Percentiles rank a stretch among this genome's conserved stretches.
Evolutionary conservation across 2,113 vertebrate genomes (phyloP).

Genomic region (Hucho hucho): DNA sequence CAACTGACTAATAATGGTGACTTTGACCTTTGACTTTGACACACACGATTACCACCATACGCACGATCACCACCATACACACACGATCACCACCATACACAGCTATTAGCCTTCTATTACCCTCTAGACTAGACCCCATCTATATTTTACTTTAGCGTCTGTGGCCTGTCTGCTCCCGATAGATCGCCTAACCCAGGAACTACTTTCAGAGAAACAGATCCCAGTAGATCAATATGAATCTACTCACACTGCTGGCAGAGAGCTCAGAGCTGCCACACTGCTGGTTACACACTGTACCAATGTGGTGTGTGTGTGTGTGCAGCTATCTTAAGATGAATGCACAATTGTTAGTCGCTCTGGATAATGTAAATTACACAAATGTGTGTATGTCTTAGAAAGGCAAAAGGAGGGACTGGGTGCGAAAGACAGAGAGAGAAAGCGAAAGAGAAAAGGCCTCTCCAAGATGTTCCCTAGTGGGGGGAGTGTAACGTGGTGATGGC

Average conservation of each 20-base stretch:
- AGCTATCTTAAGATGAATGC: too few relatives aligned
- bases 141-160: background rate
- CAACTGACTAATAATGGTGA: too few relatives aligned
- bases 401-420: background rate
- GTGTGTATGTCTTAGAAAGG: too few relatives aligned
- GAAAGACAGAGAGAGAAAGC: too few relatives aligned
- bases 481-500: conserved; percentile 43
- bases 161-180: background rate
- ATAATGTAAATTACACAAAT: too few relatives aligned
- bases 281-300: background rate
- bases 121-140: too few relatives aligned
- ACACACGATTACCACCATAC: too few relatives aligned
- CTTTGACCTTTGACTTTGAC: too few relatives aligned
- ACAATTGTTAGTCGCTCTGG: too few relatives aligned
- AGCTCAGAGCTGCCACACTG: background rate
- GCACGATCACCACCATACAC: too few relatives aligned
- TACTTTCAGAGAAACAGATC: background rate
- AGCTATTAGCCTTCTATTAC: too few relatives aligned
- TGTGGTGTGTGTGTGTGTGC: background rate
- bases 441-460: background rate
- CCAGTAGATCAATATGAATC: conserved; percentile 1
- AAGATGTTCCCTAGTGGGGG: conserved; percentile 33
- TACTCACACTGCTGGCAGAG: background rate
- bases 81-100: too few relatives aligned
- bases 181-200: background rate